A percentile compares a stretch with the other conserved stretches of the same genome.
Evolutionary conservation across 2,113 vertebrate species (phyloP).

Genomic region (Sorex araneus): DNA sequence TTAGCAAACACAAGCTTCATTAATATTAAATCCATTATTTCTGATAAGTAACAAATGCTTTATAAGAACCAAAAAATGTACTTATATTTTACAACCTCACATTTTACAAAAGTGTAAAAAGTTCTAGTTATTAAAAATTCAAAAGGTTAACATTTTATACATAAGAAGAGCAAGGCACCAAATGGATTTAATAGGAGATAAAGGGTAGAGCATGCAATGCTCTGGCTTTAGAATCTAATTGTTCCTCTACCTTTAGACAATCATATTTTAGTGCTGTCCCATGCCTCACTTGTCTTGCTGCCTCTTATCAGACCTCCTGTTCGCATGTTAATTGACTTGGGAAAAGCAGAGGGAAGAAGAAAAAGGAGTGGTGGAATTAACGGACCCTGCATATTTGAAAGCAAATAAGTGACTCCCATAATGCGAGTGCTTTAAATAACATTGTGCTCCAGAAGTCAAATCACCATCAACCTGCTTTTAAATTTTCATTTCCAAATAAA

Average conservation of each 20-base stretch:
- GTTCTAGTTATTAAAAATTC: conserved; percentile 83
- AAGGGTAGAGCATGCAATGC: conserved; percentile 84
- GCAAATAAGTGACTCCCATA: conserved; percentile 56
- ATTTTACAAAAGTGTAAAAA: conserved; percentile 82
- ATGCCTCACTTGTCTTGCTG: conserved; percentile 85
- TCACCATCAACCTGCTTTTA: conserved; percentile 50
- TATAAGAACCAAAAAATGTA: conserved; percentile 58
- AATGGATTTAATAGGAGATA: conserved; percentile 87
- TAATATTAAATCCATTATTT: conserved; percentile 70
- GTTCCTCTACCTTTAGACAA: conserved; percentile 88
- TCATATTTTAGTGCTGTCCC: conserved; percentile 86
- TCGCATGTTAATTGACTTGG: conserved; percentile 91
- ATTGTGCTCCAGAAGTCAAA: conserved; percentile 56
- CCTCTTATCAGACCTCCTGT: conserved; percentile 87
- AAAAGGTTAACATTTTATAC: conserved; percentile 86
- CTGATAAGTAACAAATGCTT: conserved; percentile 65
- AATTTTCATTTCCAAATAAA: conserved; percentile 64
- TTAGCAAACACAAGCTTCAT: conserved; percentile 77
- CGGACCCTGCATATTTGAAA: conserved; percentile 73
- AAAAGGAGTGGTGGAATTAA: conserved; percentile 85
- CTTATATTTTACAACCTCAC: conserved; percentile 33
- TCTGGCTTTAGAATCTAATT: conserved; percentile 89
- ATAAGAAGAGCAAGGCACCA: conserved; percentile 85
- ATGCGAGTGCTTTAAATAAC: conserved; percentile 67
- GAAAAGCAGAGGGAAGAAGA: conserved; percentile 83